A percentile compares a stretch with the other conserved stretches of the same genome.
These are phyloP conservation scores for Selenia dentaria DNA, from an alignment of 2,888 invertebrate genomes.

Conservation along the genomic window DNA sequence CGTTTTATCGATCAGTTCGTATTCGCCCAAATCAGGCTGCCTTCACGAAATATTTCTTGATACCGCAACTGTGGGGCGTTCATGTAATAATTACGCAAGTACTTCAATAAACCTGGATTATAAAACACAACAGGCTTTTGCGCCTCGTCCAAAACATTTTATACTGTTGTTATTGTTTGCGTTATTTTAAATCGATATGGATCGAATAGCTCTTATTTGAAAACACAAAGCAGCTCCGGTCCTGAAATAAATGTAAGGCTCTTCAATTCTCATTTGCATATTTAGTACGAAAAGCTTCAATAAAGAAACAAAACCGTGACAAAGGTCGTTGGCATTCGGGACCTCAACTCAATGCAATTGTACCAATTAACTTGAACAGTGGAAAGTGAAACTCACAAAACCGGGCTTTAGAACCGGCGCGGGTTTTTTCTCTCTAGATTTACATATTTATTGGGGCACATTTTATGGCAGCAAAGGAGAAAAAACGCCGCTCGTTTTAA, in stretches of 20 bases:
- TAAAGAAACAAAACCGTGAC: conserved; percentile 45
- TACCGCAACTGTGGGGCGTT: no score
- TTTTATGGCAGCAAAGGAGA: conserved; percentile 78
- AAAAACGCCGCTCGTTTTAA: conserved; percentile 78
- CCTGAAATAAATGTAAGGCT: conserved; percentile 11
- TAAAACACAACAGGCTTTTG: no score
- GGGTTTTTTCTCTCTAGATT: conserved; percentile 74
- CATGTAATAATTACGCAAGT: no score
- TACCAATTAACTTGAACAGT: conserved; percentile 72
- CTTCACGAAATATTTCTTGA: no score
- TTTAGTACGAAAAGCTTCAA: conserved; percentile 38
- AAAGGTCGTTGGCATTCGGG: conserved; percentile 63
- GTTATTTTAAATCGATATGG: no score
- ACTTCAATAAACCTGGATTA: no score
- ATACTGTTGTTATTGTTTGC: no score
- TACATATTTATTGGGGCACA: conserved; percentile 85
- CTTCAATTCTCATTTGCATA: conserved; percentile 45
- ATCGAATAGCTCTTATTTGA: no score
- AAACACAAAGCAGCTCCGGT: background rate
- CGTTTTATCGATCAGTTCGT: no score
- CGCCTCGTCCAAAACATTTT: no score
- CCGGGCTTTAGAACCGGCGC: conserved; percentile 38
- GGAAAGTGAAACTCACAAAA: conserved; percentile 76
- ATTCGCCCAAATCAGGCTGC: no score
- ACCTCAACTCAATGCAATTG: conserved; percentile 61